Conservation (phyloP, 2,888 invertebrate species). For the Tetanocera ferruginea region DNA sequence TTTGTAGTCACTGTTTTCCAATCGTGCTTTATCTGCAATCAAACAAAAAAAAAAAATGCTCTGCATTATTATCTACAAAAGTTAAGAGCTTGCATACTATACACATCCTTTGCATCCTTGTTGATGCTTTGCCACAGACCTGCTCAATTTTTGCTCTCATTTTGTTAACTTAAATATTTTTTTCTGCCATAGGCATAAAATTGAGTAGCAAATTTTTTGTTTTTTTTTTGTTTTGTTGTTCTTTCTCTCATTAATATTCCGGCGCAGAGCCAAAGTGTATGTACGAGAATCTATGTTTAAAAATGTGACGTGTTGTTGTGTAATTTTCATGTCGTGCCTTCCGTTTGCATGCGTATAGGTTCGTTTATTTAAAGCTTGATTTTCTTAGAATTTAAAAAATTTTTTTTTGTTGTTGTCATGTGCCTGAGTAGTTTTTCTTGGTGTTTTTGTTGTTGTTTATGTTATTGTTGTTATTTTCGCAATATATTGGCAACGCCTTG, state of each 20-base stretch:
- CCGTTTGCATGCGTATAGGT: too few relatives aligned
- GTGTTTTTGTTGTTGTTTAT: neutral
- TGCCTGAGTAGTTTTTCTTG: too few relatives aligned
- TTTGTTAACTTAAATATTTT: neutral
- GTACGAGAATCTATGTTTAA: too few relatives aligned
- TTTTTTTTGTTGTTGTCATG: too few relatives aligned
- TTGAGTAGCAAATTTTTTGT: neutral
- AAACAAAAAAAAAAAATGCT: neutral
- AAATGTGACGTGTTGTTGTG: too few relatives aligned
- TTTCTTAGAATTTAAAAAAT: too few relatives aligned
- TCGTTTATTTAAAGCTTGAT: too few relatives aligned
- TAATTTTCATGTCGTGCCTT: too few relatives aligned
- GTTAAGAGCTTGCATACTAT: neutral
- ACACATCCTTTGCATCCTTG: neutral
- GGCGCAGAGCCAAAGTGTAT: too few relatives aligned
- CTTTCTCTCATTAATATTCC: too few relatives aligned
- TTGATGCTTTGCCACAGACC: neutral
- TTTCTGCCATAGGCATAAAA: neutral
- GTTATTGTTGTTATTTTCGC: neutral
- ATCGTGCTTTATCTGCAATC: conserved; percentile 18
- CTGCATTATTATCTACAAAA: neutral
- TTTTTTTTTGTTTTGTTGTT: too few relatives aligned
- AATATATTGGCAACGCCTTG: too few relatives aligned
- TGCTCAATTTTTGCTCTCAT: neutral
- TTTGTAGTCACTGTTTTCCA: neutral